Evolutionary conservation across 2,797 vertebrate genomes (phyloP).

Genomic region (Heteromormyrus szaboi): DNA sequence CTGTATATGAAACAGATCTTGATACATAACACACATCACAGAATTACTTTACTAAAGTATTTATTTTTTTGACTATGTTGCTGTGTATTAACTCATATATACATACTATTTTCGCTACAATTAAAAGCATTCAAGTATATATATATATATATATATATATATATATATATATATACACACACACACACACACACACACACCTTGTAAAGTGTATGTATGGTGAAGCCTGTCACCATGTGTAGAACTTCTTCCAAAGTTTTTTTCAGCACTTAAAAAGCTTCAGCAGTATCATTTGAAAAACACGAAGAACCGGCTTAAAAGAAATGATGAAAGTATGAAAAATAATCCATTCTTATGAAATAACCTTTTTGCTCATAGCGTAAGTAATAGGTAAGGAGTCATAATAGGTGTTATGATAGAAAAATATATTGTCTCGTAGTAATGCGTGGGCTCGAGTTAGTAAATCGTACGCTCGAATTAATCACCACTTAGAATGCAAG

Average conservation of each 20-base stretch:
- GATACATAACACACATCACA: constrained; percentile 33
- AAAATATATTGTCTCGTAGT: not conserved
- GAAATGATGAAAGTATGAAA: not conserved
- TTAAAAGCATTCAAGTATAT: constrained; percentile 36
- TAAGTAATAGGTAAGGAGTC: not conserved
- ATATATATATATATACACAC: constrained; percentile 50
- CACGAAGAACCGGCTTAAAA: not conserved
- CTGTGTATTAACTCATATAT: constrained; percentile 66
- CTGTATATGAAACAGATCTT: constrained; percentile 42
- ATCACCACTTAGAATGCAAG: not conserved
- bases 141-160: constrained; percentile 58
- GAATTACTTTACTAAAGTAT: constrained; percentile 83
- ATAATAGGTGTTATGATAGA: too few species aligned
- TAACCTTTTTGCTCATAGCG: not conserved
- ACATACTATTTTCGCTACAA: constrained; percentile 63
- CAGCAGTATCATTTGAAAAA: not conserved
- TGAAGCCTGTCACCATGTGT: constrained; percentile 39
- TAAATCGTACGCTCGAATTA: not conserved
- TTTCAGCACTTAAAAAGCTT: constrained; percentile 48
- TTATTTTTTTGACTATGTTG: constrained; percentile 81
- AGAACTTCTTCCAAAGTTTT: constrained; percentile 25
- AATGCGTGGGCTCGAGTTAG: not conserved
- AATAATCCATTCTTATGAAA: not conserved
- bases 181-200: not conserved
- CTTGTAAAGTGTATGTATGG: constrained; percentile 48